Base-by-base conservation (phyloP, 2,113 vertebrate species). In the Otus sunia region DNA sequence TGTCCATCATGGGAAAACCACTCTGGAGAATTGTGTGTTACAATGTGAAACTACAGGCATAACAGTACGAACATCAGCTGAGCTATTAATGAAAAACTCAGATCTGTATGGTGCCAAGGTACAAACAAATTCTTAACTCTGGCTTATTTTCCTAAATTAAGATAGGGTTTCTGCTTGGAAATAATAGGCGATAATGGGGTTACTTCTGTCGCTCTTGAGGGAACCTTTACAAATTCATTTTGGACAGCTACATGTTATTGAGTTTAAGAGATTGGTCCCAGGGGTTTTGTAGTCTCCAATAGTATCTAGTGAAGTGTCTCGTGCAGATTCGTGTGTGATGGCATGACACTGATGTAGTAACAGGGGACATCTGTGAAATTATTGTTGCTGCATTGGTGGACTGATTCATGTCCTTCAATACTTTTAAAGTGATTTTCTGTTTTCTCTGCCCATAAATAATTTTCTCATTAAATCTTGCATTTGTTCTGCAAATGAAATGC, bases 71-170 rank as follows among this genome's bases (percentile, higher is more conserved):
- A 99, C 98, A 5, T 98, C 99, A 16, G 99, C 99, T 62, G 98
- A 98, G 34, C 97, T 99, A 12, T 58, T 97, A 64, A 99, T 99
- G 99, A 99, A 98, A 76, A 99, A 99, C 94, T 99, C 99, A 9
- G 99, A 99, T 96, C 98, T 99, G 36, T 99, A 99, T 56, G 99
- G 99, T 68, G 99, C 99, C 60, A 99, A 99, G 99, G 99, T 99
- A 97, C 29, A 63, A 60, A 25, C 34, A 39, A 39, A 25, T 64
- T 62, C 60, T 87, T 45, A 56, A 64, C 29, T 94, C 23, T 15
- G 49, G 20, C 36, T 75, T 69, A 7, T 72, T 90, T 75, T 75
- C 49, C 52, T 27, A 45, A 53, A 41, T 72, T 34, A 76, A 69
- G 55, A 22, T n/a, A 47, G 77, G 11, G 3, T 53, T 87, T 79